These are phyloP conservation scores for Eufriesea mexicana DNA, from an alignment of 1,140 invertebrate species.

Conservation along the genomic window DNA sequence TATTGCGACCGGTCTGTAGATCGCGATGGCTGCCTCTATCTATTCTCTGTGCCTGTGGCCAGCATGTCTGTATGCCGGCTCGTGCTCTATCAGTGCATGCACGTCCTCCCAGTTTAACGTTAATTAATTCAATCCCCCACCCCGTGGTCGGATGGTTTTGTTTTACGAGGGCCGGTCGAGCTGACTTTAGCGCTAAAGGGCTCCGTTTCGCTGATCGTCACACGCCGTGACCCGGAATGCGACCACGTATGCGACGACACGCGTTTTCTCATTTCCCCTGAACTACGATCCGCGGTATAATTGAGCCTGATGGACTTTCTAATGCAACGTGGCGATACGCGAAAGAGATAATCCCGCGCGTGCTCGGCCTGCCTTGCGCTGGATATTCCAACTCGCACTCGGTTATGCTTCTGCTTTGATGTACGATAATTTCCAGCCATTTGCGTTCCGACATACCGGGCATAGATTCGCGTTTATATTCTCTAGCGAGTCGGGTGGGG, in stretches of 20 bases:
- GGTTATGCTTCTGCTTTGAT: background rate
- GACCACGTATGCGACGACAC: background rate
- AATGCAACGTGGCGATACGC: background rate
- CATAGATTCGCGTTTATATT: background rate
- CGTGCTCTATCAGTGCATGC: constrained; percentile 46
- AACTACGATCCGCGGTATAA: constrained; percentile 1
- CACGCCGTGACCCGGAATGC: background rate
- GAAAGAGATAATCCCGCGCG: constrained; percentile 35
- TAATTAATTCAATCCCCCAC: constrained; percentile 40
- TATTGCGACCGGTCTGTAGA: constrained; percentile 47
- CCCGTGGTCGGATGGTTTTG: constrained; percentile 25
- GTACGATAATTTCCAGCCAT: background rate
- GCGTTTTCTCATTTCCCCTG: constrained; percentile 21
- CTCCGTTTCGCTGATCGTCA: constrained; percentile 30
- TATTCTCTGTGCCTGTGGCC: constrained; percentile 24
- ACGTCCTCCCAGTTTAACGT: constrained; percentile 45
- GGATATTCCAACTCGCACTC: background rate
- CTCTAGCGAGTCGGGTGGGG: too few species aligned
- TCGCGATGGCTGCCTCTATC: constrained; percentile 14
- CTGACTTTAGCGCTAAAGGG: constrained; percentile 14
- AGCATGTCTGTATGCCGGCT: constrained; percentile 12
- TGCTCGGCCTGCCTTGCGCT: background rate
- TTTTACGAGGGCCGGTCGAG: constrained; percentile 42
- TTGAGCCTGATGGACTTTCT: constrained; percentile 10
- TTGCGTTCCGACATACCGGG: background rate